Conservation (phyloP, 2,113 vertebrate species). For the Rhodinocichla rosea region DNA sequence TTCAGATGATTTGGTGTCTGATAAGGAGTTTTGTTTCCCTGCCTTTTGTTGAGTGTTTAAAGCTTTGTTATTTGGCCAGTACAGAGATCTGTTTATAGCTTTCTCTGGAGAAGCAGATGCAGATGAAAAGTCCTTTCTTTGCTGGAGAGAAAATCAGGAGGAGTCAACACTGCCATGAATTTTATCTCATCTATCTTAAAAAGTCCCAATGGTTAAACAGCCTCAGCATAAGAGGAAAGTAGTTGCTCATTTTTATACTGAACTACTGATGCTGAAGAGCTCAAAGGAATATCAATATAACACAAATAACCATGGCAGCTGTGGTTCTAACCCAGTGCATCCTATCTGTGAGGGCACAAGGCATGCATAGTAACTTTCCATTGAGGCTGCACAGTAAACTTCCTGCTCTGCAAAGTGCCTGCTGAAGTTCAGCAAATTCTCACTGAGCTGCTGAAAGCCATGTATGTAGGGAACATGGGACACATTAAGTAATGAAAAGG, state of each 20-base stretch:
- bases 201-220: not conserved
- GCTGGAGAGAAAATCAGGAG: not conserved
- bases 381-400: not conserved
- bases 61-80: not conserved
- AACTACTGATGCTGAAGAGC: not conserved
- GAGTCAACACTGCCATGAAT: not conserved
- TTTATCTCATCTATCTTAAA: not conserved
- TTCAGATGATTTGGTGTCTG: not conserved
- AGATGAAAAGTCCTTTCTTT: not conserved
- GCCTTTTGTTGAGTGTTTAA: not conserved
- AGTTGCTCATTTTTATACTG: not conserved
- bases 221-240: not conserved
- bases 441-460: accelerated
- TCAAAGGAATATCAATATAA: not conserved
- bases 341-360: not conserved
- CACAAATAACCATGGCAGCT: not conserved
- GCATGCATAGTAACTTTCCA: not conserved
- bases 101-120: not conserved
- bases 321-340: not conserved
- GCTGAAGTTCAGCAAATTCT: not conserved
- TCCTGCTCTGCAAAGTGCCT: not conserved
- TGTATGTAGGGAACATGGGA: accelerated
- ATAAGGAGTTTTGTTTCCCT: not conserved
- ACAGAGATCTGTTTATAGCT: not conserved
- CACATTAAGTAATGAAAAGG: not conserved